Conservation (phyloP, 2,888 invertebrate species). For the Plagodis pulveraria region DNA sequence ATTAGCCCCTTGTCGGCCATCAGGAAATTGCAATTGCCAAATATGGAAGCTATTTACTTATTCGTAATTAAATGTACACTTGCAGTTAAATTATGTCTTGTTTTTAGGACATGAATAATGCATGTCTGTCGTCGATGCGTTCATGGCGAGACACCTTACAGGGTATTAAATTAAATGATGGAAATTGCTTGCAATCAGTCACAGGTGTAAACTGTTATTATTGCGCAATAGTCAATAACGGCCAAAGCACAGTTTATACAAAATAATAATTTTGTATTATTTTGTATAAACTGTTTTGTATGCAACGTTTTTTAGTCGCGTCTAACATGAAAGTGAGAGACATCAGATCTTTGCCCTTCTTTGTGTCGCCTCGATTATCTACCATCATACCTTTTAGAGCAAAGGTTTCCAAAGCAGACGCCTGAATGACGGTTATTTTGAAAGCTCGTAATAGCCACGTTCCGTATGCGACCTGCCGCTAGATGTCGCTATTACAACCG, state of each 20-base stretch:
- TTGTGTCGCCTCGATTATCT: constrained; percentile 5
- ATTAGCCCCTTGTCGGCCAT: constrained; percentile 3
- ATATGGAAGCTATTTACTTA: constrained; percentile 17
- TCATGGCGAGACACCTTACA: neutral
- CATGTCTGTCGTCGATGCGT: neutral
- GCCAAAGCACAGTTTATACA: neutral
- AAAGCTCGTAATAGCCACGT: constrained; percentile 37
- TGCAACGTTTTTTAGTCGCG: constrained; percentile 3
- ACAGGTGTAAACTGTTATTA: neutral
- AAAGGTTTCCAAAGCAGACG: constrained; percentile 9
- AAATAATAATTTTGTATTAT: neutral
- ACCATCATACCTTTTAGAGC: constrained; percentile 21
- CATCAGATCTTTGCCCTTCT: constrained; percentile 6
- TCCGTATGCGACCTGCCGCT: constrained; percentile 49
- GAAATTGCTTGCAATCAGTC: neutral
- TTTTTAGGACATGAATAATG: constrained; percentile 18
- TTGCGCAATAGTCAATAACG: constrained; percentile 4
- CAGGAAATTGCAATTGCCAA: constrained; percentile 18
- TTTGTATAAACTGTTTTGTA: too few relatives aligned
- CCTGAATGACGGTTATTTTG: constrained; percentile 33
- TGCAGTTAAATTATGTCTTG: constrained; percentile 13
- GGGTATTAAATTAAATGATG: neutral
- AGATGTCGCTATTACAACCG: constrained; percentile 68
- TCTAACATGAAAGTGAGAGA: constrained; percentile 9
- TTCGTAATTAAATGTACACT: constrained; percentile 14